These are phyloP conservation scores for Pongo abelii DNA, from an alignment of 2,113 vertebrate species.

Conservation along the genomic window DNA sequence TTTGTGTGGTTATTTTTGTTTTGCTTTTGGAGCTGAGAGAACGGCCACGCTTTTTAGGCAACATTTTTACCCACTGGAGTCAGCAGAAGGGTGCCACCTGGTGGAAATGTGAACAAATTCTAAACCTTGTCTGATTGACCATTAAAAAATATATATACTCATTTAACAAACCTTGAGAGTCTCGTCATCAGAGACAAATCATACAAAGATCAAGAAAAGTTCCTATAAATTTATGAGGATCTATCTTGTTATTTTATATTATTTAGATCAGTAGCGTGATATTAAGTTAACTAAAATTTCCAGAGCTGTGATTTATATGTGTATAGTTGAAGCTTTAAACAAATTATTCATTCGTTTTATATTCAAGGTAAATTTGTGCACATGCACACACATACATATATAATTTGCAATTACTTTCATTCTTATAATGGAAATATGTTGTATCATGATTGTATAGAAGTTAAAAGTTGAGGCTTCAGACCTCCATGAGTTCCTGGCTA, in stretches of 20 bases:
- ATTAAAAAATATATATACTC: not conserved
- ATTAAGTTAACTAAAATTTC: not conserved
- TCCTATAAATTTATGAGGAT: not conserved
- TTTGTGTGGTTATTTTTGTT: not conserved
- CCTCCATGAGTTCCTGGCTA: not conserved
- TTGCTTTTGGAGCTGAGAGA: not conserved
- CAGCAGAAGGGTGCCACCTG: constrained; percentile 76
- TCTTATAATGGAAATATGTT: not conserved
- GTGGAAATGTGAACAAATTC: constrained; percentile 56
- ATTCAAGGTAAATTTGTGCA: not conserved
- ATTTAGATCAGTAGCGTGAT: not conserved
- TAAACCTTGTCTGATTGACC: not conserved
- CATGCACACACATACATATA: not conserved
- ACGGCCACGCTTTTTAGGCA: not conserved
- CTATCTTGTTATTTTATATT: not conserved
- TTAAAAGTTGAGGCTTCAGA: not conserved
- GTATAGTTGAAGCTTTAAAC: constrained; percentile 1
- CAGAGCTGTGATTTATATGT: not conserved
- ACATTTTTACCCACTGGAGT: constrained; percentile 46
- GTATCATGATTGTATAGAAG: not conserved
- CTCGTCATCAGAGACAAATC: not conserved
- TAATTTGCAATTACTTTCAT: not conserved
- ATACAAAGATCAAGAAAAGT: not conserved
- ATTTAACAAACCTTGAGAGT: constrained; percentile 14
- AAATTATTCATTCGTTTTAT: not conserved